Evolutionary conservation across 2,113 vertebrate species (phyloP), one percentile per base, ranked within the genome.

Genomic region (Lampris incognitus): DNA sequence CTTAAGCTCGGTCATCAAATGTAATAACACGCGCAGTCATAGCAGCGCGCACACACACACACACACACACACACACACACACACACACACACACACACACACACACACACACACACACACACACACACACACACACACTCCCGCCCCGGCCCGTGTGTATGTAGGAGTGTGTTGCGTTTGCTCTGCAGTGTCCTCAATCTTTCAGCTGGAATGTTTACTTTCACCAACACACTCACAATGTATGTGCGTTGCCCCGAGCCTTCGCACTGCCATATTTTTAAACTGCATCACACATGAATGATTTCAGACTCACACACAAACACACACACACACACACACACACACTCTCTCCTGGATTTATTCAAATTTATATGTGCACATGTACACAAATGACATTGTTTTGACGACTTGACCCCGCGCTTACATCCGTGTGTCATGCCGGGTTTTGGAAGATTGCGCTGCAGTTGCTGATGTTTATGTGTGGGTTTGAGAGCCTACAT

Each of bases 1-100:
- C 85, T 85, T 83, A 82, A 83, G 84, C 68, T 61, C 49, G 69
- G 87, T 88, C 77, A 84, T 90, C 83, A 90, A 88, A 77, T 77
- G 81, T 74, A 84, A 85, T 84, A 85, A 69, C 79, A 76, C 79
- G 81, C 84, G 69, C 56, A 67, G 75, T 75, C 72, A 75, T 71
- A 73, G 62, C 54, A 74, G 69, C 57, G 40, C 58, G 24, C 7
- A 42, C 58, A 51, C 37, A 62, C 57, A 72, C 69, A 51, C 44
- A 39, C 37, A 72, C 56, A n/a, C 58, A 49, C 69, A 50, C 42
- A 50, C 57, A 36, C 59, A 77, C 78, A 79, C 60, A 66, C 65
- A 50, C 57, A 36, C 59, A 77, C 78, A 79, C 60, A 66, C 65
- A 51, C 37, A 62, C 57, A 72, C 69, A 51, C 44, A 39, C 37